Evolutionary conservation across 2,113 vertebrate species (phyloP).

Genomic region (Podocnemis expansa): DNA sequence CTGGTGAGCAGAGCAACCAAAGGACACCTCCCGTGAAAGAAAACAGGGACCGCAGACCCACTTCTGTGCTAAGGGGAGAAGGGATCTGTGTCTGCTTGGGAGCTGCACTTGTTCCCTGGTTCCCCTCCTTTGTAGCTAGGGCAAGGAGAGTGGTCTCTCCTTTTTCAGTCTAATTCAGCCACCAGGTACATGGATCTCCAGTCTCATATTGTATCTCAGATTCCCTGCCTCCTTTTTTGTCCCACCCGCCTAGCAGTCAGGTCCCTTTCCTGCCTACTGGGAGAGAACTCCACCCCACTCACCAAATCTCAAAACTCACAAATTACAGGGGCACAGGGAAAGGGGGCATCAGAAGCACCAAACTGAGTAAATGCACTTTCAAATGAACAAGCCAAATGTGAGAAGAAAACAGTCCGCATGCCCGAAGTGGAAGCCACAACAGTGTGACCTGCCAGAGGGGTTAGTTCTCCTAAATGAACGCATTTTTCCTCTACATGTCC

Average conservation of each 20-base stretch:
- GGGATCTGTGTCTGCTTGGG: accelerated
- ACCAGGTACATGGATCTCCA: not conserved
- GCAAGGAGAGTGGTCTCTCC: accelerated
- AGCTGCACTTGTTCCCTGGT: not conserved
- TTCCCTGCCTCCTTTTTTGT: not conserved
- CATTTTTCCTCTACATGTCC: constrained; percentile 24
- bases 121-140: not conserved
- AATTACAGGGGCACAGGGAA: not conserved
- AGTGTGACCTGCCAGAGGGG: not conserved
- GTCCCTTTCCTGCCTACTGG: not conserved
- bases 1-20: not conserved
- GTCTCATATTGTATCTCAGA: too few relatives aligned
- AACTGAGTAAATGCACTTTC: not conserved
- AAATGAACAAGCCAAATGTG: not conserved
- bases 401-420: too few relatives aligned
- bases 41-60: not conserved
- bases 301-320: not conserved
- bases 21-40: not conserved
- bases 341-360: not conserved
- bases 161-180: not conserved
- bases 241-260: not conserved
- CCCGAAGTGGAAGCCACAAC: not conserved
- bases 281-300: too few relatives aligned
- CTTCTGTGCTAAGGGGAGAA: not conserved
- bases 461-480: not conserved